Evolutionary conservation across 2,888 invertebrate genomes (phyloP), one percentile per base, ranked within the genome.

Genomic region (Hypolimnas misippus): DNA sequence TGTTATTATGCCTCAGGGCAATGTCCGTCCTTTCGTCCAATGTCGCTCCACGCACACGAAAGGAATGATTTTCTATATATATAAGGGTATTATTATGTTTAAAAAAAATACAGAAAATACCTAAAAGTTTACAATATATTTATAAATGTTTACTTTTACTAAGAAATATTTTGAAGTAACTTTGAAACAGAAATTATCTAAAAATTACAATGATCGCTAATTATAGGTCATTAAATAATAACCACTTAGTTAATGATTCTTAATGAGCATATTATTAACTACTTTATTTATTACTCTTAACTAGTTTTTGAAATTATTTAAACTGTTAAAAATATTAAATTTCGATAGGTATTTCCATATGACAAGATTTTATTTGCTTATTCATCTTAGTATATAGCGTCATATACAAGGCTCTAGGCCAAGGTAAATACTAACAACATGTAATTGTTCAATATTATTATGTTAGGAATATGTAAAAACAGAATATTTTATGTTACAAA

Each of bases 11-110:
- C 17, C 42, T 42, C 74, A 77, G 86, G 83, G 81, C 85, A 87
- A 82, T 72, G 87, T 71, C 86, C 87, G 87, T 81, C 88, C 87
- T 89, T 87, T 83, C 81, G 51, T 78, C 79, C 75, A 64, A 76
- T 77, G 74, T 79, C 75, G 74, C 73, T 72, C 68, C 63, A 73
- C 65, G 65, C 69, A 73, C 52, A 63, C 35, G 54, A 60, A 60
- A 63, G 49, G 53, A 60, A 54, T 53, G 5, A 42, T 17, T 42
- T 17, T 46, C 8, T 33, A 33, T 33, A 10, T 8, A 33, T 33
- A 5, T 33, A n/a, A n/a, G n/a, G n/a, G n/a, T n/a, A n/a, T 25
- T 25, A 25, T 25, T 25, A 25, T 25, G 25, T 25, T 25, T 25
- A 6, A 35, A 35, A 10, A 35, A 3, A 35, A 12, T 35, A 31